Evolutionary conservation across 2,113 vertebrate species (phyloP).

Genomic region (Urocitellus parryii): DNA sequence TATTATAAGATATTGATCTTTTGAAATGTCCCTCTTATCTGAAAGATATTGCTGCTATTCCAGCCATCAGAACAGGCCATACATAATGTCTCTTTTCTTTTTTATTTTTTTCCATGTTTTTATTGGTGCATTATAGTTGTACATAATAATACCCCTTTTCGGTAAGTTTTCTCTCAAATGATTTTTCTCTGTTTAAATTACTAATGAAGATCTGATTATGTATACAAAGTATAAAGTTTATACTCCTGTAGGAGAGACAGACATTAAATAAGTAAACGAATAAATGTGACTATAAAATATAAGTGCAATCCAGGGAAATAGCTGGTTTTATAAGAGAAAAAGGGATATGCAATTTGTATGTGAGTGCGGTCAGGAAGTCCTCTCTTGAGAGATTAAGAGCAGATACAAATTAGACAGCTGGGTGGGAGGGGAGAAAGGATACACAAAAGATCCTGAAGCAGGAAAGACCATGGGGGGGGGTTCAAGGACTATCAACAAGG

Average conservation of each 20-base stretch:
- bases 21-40: slow-evolving; percentile 25
- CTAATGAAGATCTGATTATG: background rate
- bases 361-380: background rate
- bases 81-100: background rate
- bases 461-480: background rate
- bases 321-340: background rate
- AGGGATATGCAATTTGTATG: background rate
- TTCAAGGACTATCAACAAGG: background rate
- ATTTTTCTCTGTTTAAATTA: slow-evolving; percentile 11
- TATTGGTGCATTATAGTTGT: background rate
- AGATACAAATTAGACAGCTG: background rate
- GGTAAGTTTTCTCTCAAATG: slow-evolving; percentile 42
- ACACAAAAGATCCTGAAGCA: background rate
- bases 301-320: background rate
- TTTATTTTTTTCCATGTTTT: too few relatives aligned
- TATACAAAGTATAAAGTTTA: slow-evolving; percentile 9
- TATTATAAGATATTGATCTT: slow-evolving; percentile 47
- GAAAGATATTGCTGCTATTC: background rate
- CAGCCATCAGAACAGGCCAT: background rate
- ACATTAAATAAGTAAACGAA: slow-evolving; percentile 17
- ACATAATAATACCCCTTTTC: background rate
- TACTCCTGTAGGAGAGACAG: background rate
- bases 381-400: background rate
- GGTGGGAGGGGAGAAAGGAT: background rate
- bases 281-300: background rate